phyloP scores from a whole-genome alignment of 2,888 invertebrate genomes.

The Megastigmus dorsalis region DNA sequence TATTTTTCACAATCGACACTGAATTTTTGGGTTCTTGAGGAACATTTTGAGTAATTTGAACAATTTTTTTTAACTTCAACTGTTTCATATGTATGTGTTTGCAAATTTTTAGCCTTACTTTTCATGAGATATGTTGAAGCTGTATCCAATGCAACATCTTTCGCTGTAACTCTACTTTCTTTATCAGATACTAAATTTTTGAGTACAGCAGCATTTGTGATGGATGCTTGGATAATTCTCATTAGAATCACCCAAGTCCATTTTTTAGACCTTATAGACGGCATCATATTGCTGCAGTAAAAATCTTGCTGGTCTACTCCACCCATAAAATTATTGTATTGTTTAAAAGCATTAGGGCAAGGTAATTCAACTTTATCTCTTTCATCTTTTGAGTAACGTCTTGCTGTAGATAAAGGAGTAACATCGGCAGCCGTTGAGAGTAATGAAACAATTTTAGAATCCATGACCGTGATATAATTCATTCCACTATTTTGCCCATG shows the following conservation, averaged over 20 bases:
- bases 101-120: neutral
- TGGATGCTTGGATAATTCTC: conserved; percentile 43
- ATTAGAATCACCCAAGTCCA: conserved; percentile 51
- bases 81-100: neutral
- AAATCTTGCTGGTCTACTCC: no score
- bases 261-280: conserved; percentile 43
- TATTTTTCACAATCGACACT: neutral
- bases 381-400: neutral
- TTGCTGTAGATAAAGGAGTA: neutral
- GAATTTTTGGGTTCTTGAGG: neutral
- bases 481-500: no score
- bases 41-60: neutral
- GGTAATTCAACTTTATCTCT: neutral
- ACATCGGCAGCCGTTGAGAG: no score
- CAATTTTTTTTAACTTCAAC: neutral
- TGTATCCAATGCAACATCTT: neutral
- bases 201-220: conserved; percentile 40
- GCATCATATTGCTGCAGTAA: conserved; percentile 44
- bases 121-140: neutral
- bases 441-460: no score
- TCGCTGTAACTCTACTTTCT: neutral
- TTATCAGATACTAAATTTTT: neutral
- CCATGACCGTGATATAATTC: no score
- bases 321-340: neutral
- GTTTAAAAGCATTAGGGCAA: neutral